Evolutionary conservation across 2,113 vertebrate species (phyloP).

Genomic region (Chaetodon trifascialis): DNA sequence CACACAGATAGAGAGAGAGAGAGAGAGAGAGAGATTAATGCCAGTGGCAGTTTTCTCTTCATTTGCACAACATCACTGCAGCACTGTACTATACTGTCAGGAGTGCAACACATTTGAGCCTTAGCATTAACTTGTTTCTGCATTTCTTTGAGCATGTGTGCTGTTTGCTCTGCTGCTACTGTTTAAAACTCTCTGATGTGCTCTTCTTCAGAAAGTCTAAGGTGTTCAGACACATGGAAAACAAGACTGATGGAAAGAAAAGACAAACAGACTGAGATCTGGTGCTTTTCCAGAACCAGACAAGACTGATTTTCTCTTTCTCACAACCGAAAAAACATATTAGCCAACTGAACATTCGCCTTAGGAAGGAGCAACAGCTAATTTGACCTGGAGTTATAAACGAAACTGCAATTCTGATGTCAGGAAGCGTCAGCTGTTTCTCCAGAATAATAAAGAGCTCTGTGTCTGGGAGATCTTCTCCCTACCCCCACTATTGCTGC

Average conservation of each 20-base stretch:
- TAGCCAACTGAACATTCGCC: not conserved
- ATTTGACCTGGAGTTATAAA: not conserved
- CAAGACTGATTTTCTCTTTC: not conserved
- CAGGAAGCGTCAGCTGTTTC: slow-evolving; percentile 32
- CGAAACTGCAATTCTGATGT: not conserved
- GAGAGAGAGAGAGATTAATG: slow-evolving; percentile 10
- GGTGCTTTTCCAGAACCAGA: not conserved
- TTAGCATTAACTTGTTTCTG: not conserved
- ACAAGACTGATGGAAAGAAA: not conserved
- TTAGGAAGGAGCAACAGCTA: not conserved
- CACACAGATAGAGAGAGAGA: not conserved
- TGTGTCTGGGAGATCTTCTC: slow-evolving; percentile 23
- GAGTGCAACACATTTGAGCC: not conserved
- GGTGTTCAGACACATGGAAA: not conserved
- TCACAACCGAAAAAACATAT: not conserved
- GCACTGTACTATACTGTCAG: not conserved
- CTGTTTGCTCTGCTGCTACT: not conserved
- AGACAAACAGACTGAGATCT: not conserved
- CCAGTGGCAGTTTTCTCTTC: not conserved
- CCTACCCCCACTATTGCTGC: not conserved
- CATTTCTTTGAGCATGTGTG: not conserved
- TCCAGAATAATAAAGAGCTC: slow-evolving; percentile 27
- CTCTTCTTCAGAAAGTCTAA: not conserved
- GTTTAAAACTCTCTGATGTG: too few relatives aligned
- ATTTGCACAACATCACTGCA: not conserved